These are phyloP conservation scores for Darevskia mixta DNA, from an alignment of 2,797 vertebrate species.

Conservation along the genomic window DNA sequence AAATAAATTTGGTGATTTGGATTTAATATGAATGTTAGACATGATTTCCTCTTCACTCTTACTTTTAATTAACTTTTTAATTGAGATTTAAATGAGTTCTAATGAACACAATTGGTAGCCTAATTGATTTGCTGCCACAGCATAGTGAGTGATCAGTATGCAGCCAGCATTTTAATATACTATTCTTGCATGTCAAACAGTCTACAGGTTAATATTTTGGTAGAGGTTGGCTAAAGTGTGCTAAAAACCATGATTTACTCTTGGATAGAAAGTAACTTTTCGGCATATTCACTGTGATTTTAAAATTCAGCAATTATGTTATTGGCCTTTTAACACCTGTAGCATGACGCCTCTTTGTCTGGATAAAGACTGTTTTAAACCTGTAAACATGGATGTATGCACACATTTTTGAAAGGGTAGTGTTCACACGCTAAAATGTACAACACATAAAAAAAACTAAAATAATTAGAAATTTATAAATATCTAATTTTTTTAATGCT, in stretches of 20 bases:
- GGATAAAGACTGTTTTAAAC: background rate
- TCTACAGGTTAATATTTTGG: slow-evolving; percentile 78
- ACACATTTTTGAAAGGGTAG: background rate
- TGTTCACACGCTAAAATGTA: background rate
- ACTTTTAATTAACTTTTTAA: slow-evolving; percentile 85
- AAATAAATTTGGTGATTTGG: slow-evolving; percentile 78
- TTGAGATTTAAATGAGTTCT: slow-evolving; percentile 84
- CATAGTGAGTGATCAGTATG: slow-evolving; percentile 70
- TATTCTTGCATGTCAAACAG: slow-evolving; percentile 65
- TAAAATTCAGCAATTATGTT: slow-evolving; percentile 39
- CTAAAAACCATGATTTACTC: slow-evolving; percentile 66
- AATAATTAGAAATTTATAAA: slow-evolving; percentile 14
- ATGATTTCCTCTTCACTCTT: slow-evolving; percentile 80
- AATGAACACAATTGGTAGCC: slow-evolving; percentile 82
- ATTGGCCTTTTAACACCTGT: background rate
- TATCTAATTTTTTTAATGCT: slow-evolving; percentile 20
- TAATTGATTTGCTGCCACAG: slow-evolving; percentile 83
- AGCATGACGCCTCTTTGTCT: background rate
- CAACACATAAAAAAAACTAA: slow-evolving; percentile 20
- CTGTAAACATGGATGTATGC: background rate
- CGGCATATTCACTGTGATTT: background rate
- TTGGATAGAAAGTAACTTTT: slow-evolving; percentile 45
- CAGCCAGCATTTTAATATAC: slow-evolving; percentile 68
- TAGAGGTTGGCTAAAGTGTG: slow-evolving; percentile 67
- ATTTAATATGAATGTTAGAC: slow-evolving; percentile 82